Base-by-base conservation (phyloP, 2,797 vertebrate genomes). In the Propithecus perrieri region DNA sequence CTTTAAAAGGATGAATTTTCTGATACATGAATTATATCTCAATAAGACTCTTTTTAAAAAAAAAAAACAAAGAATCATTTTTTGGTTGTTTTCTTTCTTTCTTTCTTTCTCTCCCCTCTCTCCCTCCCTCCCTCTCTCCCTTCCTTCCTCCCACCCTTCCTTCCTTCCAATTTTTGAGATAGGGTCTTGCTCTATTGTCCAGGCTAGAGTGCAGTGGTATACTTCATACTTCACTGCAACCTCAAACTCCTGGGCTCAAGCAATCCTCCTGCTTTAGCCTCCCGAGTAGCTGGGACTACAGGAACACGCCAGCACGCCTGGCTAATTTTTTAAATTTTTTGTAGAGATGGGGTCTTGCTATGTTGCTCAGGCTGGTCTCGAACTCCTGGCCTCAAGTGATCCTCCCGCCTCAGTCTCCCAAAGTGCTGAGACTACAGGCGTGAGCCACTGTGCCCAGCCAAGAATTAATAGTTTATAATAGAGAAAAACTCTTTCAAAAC, bases 1-100 rank as follows among this genome's bases (percentile, higher is more conserved):
- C 53, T 81, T 75, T 50, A 72, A 88, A 97, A 88, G 18, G 26
- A 86, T 80, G 28, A 43, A 85, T 61, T 94, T 84, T 79, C 35
- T 89, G 74, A 80, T 75, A 65, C 4, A 7, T 26, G 9, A 95
- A 91, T 72, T 88, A 30, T 46, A 93, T 92, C 18, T 76, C 63
- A 92, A 78, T 20, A 65, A 95, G 65, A 22, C n/a, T 89, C 41
- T 76, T 63, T 91, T 26, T 4, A 9, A 57, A 57, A 57, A 57
- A 57, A 5, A 50, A 20, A 48, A 67, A 79, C n/a, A 74, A 80
- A 85, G 9, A 57, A 87, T 33, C n/a, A n/a, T n/a, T n/a, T n/a
- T n/a, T n/a, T n/a, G n/a, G n/a, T n/a, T n/a, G n/a, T n/a, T n/a
- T n/a, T n/a, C n/a, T n/a, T n/a, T n/a, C n/a, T n/a, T n/a, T n/a